Conservation (phyloP, 2,797 vertebrate species). For the Sebastes jordani region DNA sequence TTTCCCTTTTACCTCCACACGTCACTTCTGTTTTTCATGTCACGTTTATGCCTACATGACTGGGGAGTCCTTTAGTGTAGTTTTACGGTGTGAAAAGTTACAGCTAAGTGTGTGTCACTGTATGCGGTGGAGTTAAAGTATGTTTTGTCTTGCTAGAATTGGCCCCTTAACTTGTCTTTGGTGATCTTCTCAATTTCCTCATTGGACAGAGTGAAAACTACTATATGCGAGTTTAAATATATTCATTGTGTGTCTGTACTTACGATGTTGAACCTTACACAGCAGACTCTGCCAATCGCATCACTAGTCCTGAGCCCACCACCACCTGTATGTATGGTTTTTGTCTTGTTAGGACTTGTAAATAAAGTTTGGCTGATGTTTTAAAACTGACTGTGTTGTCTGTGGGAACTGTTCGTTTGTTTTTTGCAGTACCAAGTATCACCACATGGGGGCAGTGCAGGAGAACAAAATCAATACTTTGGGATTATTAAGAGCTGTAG, state of each 20-base stretch:
- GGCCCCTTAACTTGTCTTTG: not conserved
- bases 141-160: slow-evolving; percentile 10
- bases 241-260: slow-evolving; percentile 3
- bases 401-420: not conserved
- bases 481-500: not conserved
- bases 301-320: slow-evolving; percentile 1
- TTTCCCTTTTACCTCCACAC: not conserved
- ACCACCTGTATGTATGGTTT: slow-evolving; percentile 30
- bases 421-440: not conserved
- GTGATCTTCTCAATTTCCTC: not conserved
- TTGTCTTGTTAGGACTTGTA: slow-evolving; percentile 64
- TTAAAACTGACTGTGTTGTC: slow-evolving; percentile 30
- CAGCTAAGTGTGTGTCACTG: slow-evolving; percentile 4
- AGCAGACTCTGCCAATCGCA: not conserved
- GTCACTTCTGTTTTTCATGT: not conserved
- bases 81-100: slow-evolving; percentile 21
- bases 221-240: slow-evolving; percentile 4
- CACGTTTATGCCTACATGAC: not conserved
- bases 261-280: slow-evolving; percentile 3
- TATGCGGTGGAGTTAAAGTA: not conserved
- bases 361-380: slow-evolving; percentile 79
- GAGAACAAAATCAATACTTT: not conserved
- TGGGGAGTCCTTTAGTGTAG: not conserved
- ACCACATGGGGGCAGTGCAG: slow-evolving; percentile 48
- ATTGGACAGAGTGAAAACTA: not conserved